Evolutionary conservation across 1,140 invertebrate genomes (phyloP), one percentile per base, ranked within the genome.

Genomic region (Babylonia areolata): DNA sequence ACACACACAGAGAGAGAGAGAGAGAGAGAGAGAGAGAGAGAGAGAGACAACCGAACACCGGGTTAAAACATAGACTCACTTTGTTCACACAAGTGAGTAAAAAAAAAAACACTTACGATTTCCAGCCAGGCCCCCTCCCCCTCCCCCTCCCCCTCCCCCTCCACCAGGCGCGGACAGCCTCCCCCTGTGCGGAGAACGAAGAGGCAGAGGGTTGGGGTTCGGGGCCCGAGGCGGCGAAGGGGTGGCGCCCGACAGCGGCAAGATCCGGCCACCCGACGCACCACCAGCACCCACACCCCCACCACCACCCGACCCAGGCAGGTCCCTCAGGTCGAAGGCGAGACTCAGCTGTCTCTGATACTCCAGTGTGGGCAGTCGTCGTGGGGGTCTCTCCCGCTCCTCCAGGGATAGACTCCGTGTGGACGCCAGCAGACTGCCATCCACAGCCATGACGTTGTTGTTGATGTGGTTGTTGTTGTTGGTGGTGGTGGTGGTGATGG

Each of bases 261-360:
- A 35, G n/a, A 80, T 80, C 69, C 69, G 9, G 78, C 39, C 39
- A 6, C 37, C 78, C 2, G 35, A 15, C n/a, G n/a, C n/a, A n/a
- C n/a, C n/a, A 11, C 78, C 78, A 28, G 39, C 37, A 11, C 78
- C 78, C 28, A 20, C 6, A 51, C 46, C 46, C 46, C 9, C 6
- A 11, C 35, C 40, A 3, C 9, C 9, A 2, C 78, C 78, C n/a
- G 37, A 9, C 12, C 37, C 37, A 0, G 33, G 78, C 37, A 80
- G 20, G 40, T 81, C 80, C 17, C 54, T 31, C 3, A 42, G 28
- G 3, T 35, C 73, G 17, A 81, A 33, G 23, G 80, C 80, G 5
- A 58, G 39, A 28, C 80, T 81, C 80, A 81, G 35, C 15, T 51
- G 40, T 33, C 80, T 23, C 51, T 81, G 9, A 51, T 81, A 81